These are phyloP conservation scores for Cheilosia soror DNA, from an alignment of 2,888 invertebrate species.

Conservation along the genomic window DNA sequence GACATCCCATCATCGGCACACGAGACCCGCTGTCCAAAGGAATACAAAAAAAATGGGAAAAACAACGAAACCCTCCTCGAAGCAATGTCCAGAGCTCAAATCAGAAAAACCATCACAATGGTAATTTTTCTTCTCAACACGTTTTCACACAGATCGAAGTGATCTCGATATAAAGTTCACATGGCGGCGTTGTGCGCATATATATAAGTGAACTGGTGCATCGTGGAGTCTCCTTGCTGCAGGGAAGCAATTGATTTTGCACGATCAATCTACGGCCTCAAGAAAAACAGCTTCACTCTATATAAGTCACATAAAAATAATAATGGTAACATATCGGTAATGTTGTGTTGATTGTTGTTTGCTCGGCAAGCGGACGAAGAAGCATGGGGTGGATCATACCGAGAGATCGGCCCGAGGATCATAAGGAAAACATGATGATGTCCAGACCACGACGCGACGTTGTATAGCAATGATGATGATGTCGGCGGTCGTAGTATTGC, in stretches of 20 bases:
- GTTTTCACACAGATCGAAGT: constrained; percentile 46
- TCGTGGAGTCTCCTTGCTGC: constrained; percentile 17
- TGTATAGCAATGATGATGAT: constrained; percentile 31
- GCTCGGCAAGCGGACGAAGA: constrained; percentile 19
- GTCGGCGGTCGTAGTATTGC: constrained; percentile 20
- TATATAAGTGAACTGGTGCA: constrained; percentile 1
- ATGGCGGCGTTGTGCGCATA: neutral
- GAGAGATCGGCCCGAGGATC: constrained; percentile 25
- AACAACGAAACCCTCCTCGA: constrained; percentile 25
- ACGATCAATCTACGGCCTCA: constrained; percentile 40
- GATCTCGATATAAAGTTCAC: constrained; percentile 49
- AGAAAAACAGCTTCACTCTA: constrained; percentile 56
- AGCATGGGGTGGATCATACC: neutral
- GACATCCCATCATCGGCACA: constrained; percentile 27
- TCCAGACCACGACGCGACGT: constrained; percentile 43
- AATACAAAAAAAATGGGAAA: constrained; percentile 18
- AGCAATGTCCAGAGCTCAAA: constrained; percentile 23
- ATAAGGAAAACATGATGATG: constrained; percentile 44
- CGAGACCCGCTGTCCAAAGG: constrained; percentile 32
- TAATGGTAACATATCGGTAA: constrained; percentile 71
- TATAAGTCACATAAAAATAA: constrained; percentile 73
- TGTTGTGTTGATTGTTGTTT: constrained; percentile 73
- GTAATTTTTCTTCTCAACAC: constrained; percentile 72
- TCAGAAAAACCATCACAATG: constrained; percentile 53
- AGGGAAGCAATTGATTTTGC: constrained; percentile 58